Base-by-base conservation (phyloP, 1,140 invertebrate species). In the Trinorchestia longiramus region DNA sequence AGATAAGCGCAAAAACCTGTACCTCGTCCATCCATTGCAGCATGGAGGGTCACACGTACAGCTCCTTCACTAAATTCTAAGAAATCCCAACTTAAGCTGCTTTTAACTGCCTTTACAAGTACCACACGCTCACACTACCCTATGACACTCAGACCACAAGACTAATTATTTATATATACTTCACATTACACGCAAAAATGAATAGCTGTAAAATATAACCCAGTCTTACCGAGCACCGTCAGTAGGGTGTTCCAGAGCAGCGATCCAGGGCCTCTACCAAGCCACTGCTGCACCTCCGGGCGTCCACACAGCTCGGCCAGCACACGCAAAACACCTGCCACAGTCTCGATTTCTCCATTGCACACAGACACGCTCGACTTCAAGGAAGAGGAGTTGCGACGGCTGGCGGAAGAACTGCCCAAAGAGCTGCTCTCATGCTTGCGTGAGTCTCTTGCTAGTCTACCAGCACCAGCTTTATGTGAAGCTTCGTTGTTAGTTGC, bases 191-290 rank as follows among this genome's bases (percentile, higher is more conserved):
- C 28, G 1, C 62, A 23, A 3, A 23, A 77, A 77, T 36, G 11
- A 23, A 36, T 77, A 77, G 28, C 3, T 36, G 1, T 23, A 28
- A 77, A 36, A 28, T 36, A 36, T 77, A 77, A 77, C 15, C 28
- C 36, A 36, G 98, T 98, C 96, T 98, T 98, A 57, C 99, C 98
- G 96, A 98, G 96, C 98, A 99, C 44, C 99, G 97, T 98, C 0
- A 99, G 97, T 77, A 99, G 97, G 6, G 98, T 98, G 40, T 98
- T 98, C 99, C 99, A 99, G 97, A 99, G 99, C 17, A 98, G 97
- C 43, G 98, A 98, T 0, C 98, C 99, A 96, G 99, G 98, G 95
- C 98, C 97, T 8, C 98, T 98, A 8, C 99, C 99, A 43, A 99
- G 97, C 99, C 99, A 99, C 97, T 99, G 98, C 96, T 98, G 98